Conservation (phyloP, 2,797 vertebrate genomes). For the Alfaro cultratus region DNA sequence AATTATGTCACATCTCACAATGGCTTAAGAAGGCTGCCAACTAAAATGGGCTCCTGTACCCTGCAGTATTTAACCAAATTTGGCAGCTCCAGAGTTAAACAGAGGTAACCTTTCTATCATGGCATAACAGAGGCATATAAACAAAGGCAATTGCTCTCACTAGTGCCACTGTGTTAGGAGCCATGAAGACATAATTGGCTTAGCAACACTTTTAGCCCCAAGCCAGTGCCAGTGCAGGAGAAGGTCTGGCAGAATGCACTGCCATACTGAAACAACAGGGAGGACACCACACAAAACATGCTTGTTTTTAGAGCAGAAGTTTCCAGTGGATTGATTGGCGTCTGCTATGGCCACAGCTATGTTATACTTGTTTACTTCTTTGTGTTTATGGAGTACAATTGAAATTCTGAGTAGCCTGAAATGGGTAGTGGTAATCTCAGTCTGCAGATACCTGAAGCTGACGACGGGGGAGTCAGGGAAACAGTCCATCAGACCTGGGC, state of each 20-base stretch:
- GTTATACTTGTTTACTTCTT: neutral
- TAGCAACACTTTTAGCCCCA: conserved; percentile 17
- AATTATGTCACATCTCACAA: conserved; percentile 71
- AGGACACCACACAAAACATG: neutral
- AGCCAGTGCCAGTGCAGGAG: neutral
- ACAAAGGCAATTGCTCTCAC: conserved; percentile 34
- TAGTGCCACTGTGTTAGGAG: conserved; percentile 31
- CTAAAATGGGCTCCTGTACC: conserved; percentile 46
- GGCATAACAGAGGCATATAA: conserved; percentile 44
- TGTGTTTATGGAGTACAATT: neutral
- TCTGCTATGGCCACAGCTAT: neutral
- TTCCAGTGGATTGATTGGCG: neutral
- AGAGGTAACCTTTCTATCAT: conserved; percentile 33
- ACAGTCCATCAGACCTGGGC: neutral
- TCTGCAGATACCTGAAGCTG: neutral
- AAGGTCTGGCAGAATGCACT: neutral
- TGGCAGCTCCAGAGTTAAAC: conserved; percentile 53
- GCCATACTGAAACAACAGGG: neutral
- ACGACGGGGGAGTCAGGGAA: neutral
- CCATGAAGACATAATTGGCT: conserved; percentile 30
- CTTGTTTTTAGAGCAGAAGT: neutral
- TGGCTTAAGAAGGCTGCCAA: conserved; percentile 50
- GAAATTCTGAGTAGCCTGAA: neutral
- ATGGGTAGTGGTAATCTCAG: neutral
- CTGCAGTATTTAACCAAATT: conserved; percentile 55